Evolutionary conservation across 2,113 vertebrate genomes (phyloP).

Genomic region (Capricornis sumatraensis): DNA sequence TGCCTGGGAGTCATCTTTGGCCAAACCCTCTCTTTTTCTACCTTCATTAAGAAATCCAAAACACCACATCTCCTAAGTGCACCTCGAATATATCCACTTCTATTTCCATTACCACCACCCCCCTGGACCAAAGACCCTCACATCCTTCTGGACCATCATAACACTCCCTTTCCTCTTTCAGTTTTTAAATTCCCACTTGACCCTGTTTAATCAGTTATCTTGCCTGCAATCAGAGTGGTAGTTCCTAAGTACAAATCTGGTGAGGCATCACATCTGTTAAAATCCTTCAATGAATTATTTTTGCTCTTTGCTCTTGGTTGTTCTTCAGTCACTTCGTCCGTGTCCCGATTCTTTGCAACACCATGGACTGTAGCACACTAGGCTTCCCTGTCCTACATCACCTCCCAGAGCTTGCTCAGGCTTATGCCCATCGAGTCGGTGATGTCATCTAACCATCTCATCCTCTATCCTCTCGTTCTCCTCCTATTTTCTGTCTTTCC

Average conservation of each 20-base stretch:
- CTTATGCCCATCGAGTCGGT: accelerated
- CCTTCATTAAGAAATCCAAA: not conserved
- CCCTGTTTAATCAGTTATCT: not conserved
- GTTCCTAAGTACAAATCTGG: not conserved
- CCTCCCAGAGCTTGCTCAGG: not conserved
- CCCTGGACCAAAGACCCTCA: not conserved
- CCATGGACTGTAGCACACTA: not conserved
- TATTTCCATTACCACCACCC: not conserved
- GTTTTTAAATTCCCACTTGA: not conserved
- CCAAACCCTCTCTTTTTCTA: not conserved
- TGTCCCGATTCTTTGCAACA: not conserved
- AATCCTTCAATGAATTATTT: not conserved
- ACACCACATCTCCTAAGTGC: not conserved
- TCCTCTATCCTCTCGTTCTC: not conserved
- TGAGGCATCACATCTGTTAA: not conserved
- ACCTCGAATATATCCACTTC: not conserved
- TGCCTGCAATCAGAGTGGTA: not conserved
- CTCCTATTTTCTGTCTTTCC: not conserved
- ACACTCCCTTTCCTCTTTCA: not conserved
- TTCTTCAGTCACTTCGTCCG: not conserved
- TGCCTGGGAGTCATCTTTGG: not conserved
- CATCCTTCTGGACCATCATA: not conserved
- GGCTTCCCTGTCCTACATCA: not conserved
- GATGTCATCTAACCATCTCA: not conserved
- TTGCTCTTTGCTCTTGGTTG: not conserved